Percentiles rank a stretch among this genome's conserved stretches.
These are phyloP conservation scores for Sepiola atlantica DNA, from an alignment of 2,888 invertebrate genomes.

Conservation along the genomic window DNA sequence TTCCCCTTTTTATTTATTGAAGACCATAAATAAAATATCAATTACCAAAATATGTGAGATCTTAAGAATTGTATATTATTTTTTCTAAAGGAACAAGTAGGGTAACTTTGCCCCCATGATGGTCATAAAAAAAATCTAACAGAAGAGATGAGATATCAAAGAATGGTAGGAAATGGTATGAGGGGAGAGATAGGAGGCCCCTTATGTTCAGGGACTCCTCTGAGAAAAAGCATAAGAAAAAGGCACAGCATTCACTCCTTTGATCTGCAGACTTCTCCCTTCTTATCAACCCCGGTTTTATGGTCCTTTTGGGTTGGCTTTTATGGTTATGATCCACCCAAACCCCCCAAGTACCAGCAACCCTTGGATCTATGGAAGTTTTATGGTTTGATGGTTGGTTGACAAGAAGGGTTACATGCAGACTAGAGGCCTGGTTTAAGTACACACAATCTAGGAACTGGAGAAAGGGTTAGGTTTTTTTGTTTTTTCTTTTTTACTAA, in stretches of 20 bases:
- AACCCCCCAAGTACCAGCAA: background rate
- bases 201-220: background rate
- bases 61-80: conserved; percentile 22
- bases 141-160: background rate
- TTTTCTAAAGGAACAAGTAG: conserved; percentile 18
- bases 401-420: background rate
- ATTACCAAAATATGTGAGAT: conserved; percentile 13
- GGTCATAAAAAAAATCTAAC: conserved; percentile 4
- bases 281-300: background rate
- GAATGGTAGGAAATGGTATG: background rate
- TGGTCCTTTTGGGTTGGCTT: background rate
- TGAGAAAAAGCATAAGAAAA: background rate
- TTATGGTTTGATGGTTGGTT: conserved; percentile 8
- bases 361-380: background rate
- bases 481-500: background rate
- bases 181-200: background rate
- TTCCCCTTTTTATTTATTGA: background rate
- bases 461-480: background rate
- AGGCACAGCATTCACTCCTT: background rate
- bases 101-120: background rate
- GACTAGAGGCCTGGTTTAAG: background rate
- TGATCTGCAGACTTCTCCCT: background rate
- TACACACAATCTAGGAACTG: background rate
- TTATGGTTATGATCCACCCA: background rate
- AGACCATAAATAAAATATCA: conserved; percentile 19